A percentile compares a stretch with the other conserved stretches of the same genome.
Conservation (phyloP, 2,797 vertebrate genomes). For the Sebastolobus altivelis region DNA sequence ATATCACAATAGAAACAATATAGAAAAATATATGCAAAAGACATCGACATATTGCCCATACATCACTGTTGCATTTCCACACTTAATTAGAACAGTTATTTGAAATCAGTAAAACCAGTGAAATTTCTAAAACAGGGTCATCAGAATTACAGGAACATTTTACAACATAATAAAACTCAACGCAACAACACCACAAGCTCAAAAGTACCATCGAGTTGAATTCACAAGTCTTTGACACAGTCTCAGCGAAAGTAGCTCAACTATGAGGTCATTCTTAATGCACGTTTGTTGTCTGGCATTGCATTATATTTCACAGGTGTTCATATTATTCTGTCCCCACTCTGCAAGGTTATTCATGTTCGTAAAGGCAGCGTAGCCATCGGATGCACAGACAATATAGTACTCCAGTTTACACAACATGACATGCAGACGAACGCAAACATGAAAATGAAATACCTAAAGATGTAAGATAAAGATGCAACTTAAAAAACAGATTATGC, state of each 20-base stretch:
- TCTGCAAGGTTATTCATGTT: not conserved
- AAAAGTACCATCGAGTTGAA: not conserved
- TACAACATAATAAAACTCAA: not conserved
- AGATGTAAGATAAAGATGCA: slow-evolving; percentile 3
- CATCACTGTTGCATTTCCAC: not conserved
- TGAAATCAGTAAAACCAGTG: not conserved
- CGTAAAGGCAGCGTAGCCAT: not conserved
- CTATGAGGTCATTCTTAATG: not conserved
- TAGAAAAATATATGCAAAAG: too few relatives aligned
- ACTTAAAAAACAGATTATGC: not conserved
- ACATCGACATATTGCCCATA: too few relatives aligned
- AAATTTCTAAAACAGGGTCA: not conserved
- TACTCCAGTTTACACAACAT: not conserved
- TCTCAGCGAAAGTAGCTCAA: not conserved
- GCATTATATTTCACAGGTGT: not conserved
- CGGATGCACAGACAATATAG: not conserved
- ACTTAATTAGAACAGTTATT: not conserved
- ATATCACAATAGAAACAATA: too few relatives aligned
- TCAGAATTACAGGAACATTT: not conserved
- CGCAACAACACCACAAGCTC: not conserved
- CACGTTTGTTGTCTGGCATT: not conserved
- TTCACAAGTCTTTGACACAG: not conserved
- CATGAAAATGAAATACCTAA: slow-evolving; percentile 16
- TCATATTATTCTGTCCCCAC: slow-evolving; percentile 9
- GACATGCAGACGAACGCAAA: not conserved